Base-by-base conservation (phyloP, 2,113 vertebrate species). In the Rynchops niger region DNA sequence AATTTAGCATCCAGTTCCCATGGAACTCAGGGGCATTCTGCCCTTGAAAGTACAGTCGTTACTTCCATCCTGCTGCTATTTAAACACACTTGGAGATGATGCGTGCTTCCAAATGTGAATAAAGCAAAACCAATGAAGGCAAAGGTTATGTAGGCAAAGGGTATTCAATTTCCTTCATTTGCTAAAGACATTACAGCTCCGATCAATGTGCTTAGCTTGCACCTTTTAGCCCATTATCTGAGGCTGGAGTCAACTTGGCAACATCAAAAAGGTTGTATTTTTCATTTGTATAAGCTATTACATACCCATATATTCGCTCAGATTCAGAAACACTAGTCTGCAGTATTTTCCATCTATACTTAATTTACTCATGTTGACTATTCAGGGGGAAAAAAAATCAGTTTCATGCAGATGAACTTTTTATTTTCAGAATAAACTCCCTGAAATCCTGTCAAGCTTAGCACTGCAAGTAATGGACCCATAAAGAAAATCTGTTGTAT, bases 61-160 rank as follows among this genome's bases (percentile, higher is more conserved):
- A 77, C 62, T 95, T 72, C 78, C 94, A 93, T 82, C 87, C 91
- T 95, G 89, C 71, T 95, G 81, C 78, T 94, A 77, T 94, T 95
- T 94, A 95, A 91, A 91, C 52, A 65, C 47, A 77, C 58, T 53
- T 23, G 45, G 81, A 77, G 86, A 85, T 66, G 66, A 85, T 85
- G 66, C 52, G 66, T 62, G 36, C 82, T 95, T 93, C 74, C 82
- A 95, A 96, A 94, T 2, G 4, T 29, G 89, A 95, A 87, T 62
- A 73, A 95, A 78, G 45, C 70, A 97, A 90, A 93, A 91, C 5
- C 38, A 90, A 21, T 55, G 30, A 88, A 94, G 38, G 53, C 79
- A 95, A 91, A 94, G 73, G 81, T 94, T 95, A 93, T 79, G 73
- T 4, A 79, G 95, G 77, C 88, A 93, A 95, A 96, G 38, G 90